phyloP scores from a whole-genome alignment of 2,888 invertebrate genomes.

The Drosophila ochracea region DNA sequence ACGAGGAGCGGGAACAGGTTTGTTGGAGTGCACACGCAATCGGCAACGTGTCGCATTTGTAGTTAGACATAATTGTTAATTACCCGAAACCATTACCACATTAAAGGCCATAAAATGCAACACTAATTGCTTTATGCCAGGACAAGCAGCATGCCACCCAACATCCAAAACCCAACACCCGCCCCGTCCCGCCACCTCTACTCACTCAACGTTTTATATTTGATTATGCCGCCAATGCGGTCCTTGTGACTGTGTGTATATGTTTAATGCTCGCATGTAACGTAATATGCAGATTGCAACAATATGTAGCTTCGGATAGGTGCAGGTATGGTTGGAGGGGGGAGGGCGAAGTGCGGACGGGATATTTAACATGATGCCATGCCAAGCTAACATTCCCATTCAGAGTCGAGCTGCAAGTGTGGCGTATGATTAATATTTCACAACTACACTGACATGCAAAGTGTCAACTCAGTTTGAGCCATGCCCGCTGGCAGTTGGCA shows the following conservation, averaged over 20 bases:
- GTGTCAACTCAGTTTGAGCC: slow-evolving; percentile 78
- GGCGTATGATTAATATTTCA: slow-evolving; percentile 79
- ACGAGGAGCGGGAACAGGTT: background rate
- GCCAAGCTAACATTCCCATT: slow-evolving; percentile 64
- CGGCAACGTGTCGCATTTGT: slow-evolving; percentile 81
- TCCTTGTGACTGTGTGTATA: slow-evolving; percentile 8
- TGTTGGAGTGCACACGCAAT: slow-evolving; percentile 63
- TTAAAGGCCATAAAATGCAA: slow-evolving; percentile 82
- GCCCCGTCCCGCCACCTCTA: background rate
- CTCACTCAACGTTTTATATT: slow-evolving; percentile 67
- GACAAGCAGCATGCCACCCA: slow-evolving; percentile 13
- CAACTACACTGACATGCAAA: slow-evolving; percentile 81
- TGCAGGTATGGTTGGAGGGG: background rate
- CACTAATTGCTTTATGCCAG: slow-evolving; percentile 80
- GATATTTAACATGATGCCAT: slow-evolving; percentile 56
- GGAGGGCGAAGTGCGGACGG: background rate
- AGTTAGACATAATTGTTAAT: slow-evolving; percentile 82
- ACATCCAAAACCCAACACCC: background rate
- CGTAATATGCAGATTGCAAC: slow-evolving; percentile 71
- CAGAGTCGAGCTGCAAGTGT: slow-evolving; percentile 51
- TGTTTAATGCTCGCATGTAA: slow-evolving; percentile 66
- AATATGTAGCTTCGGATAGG: slow-evolving; percentile 53
- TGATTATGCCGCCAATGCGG: slow-evolving; percentile 69
- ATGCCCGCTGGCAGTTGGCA: slow-evolving; percentile 37
- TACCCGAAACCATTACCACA: slow-evolving; percentile 81